A percentile compares a stretch with the other conserved stretches of the same genome.
phyloP scores from a whole-genome alignment of 2,113 vertebrate species.

The Cheirogaleus medius region DNA sequence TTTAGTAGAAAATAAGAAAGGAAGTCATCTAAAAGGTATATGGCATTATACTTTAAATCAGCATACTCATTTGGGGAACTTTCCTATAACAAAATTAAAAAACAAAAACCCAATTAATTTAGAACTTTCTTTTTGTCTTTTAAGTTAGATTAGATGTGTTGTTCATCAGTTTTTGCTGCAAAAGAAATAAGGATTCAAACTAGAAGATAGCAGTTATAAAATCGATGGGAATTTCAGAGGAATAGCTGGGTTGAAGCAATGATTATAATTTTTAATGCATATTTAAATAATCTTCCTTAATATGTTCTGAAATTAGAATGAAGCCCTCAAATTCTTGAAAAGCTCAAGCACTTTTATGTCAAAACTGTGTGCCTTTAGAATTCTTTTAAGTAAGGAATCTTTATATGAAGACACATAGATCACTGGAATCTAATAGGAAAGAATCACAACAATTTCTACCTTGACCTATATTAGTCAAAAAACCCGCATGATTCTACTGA shows the following conservation, averaged over 20 bases:
- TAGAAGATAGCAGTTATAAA: not conserved
- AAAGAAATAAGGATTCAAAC: not conserved
- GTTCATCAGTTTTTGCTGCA: not conserved
- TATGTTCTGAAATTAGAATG: constrained; percentile 31
- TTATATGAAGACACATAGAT: not conserved
- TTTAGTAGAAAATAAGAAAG: constrained; percentile 22
- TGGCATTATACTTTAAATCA: not conserved
- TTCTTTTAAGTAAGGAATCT: constrained; percentile 6
- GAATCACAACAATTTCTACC: not conserved
- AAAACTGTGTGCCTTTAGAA: not conserved
- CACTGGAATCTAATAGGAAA: not conserved
- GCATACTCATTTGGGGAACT: not conserved
- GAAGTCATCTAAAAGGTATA: not conserved
- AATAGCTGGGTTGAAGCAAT: not conserved
- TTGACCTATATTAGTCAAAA: not conserved
- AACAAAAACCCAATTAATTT: not conserved
- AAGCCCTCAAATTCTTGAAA: not conserved
- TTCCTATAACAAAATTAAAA: not conserved
- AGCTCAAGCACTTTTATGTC: not conserved
- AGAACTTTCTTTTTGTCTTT: not conserved
- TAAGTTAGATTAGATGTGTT: not conserved
- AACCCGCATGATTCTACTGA: not conserved
- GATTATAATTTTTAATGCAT: not conserved
- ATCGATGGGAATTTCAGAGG: not conserved
- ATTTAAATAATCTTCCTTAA: constrained; percentile 1